Evolutionary conservation across 1,140 invertebrate species (phyloP), one percentile per base, ranked within the genome.

Genomic region (Vanessa tameamea): DNA sequence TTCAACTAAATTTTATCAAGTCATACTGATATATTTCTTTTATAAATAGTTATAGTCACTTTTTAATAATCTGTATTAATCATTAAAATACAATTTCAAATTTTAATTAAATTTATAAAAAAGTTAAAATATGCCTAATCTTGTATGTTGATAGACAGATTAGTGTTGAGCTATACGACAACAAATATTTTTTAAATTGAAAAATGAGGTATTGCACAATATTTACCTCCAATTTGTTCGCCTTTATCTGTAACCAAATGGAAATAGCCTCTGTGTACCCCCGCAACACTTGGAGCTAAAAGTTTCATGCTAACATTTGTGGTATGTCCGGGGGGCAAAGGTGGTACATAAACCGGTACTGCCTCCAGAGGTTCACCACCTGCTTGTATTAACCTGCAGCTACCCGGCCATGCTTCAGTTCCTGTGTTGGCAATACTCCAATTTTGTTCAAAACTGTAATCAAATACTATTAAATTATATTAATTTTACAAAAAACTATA

Each of bases 401-500:
- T 88, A 23, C 85, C 87, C 7, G 93, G 93, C 93, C 93, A 93
- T 48, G 77, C 66, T 73, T 90, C 90, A 43, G 83, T 71, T 48
- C 93, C 93, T 76, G 89, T 92, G 73, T 93, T 93, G 55, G 88
- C 86, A 82, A 93, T 88, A 73, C 80, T 88, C 91, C 91, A 93
- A 76, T 78, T 87, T 85, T 92, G 92, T 82, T 90, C 87, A 86
- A 92, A 91, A 86, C 93, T 93, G 80, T 77, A 87, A 89, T 74
- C 68, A 75, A 59, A 75, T 65, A 69, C 68, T 70, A 43, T 37
- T 75, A 64, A 75, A 64, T 69, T 31, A 75, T 48, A 69, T 59
- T 20, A 70, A 65, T 57, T 65, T 57, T 47, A 37, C n/a, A 37
- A 69, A 48, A 48, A 64, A 20, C 26, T 47, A 12, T 15, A 2